Percentiles rank a stretch among this genome's conserved stretches.
Conservation (phyloP, 92 coral and sea anemone genomes). For the Chrysogorgia sp. region DNA sequence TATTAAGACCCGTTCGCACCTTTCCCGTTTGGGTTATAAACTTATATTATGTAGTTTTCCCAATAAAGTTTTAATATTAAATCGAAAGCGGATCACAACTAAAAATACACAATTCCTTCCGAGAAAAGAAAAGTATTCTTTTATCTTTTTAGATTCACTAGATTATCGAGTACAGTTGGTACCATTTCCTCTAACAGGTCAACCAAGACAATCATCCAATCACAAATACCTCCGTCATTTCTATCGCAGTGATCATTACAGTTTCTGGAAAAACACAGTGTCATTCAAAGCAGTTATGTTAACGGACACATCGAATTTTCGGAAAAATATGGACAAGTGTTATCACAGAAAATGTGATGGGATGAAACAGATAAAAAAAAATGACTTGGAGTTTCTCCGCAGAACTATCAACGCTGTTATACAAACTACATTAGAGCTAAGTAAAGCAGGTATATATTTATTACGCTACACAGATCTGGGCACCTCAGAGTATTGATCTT, state of each 20-base stretch:
- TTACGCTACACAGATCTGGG: too few relatives aligned
- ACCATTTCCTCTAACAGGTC: conserved; percentile 27
- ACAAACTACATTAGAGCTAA: conserved; percentile 31
- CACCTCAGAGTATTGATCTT: too few relatives aligned
- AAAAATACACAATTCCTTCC: too few relatives aligned
- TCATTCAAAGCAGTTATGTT: conserved; percentile 66
- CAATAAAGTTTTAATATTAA: not conserved
- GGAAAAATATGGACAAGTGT: conserved; percentile 64
- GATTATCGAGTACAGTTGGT: conserved; percentile 24
- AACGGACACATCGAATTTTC: conserved; percentile 66
- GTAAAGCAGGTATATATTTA: conserved; percentile 27
- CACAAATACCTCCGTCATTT: conserved; percentile 20
- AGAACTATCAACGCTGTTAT: conserved; percentile 60
- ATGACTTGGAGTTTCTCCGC: conserved; percentile 57
- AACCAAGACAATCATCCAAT: not conserved
- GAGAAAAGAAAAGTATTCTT: not conserved
- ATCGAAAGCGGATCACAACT: not conserved
- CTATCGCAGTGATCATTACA: conserved; percentile 65
- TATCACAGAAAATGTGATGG: conserved; percentile 67
- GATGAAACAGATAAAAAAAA: conserved; percentile 39
- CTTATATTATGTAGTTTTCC: not conserved
- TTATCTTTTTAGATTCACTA: not conserved
- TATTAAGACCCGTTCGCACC: too few relatives aligned
- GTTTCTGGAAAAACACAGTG: conserved; percentile 55
- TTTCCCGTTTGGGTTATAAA: too few relatives aligned